Conservation (phyloP, 2,888 invertebrate genomes). For the Athetis lepigone region DNA sequence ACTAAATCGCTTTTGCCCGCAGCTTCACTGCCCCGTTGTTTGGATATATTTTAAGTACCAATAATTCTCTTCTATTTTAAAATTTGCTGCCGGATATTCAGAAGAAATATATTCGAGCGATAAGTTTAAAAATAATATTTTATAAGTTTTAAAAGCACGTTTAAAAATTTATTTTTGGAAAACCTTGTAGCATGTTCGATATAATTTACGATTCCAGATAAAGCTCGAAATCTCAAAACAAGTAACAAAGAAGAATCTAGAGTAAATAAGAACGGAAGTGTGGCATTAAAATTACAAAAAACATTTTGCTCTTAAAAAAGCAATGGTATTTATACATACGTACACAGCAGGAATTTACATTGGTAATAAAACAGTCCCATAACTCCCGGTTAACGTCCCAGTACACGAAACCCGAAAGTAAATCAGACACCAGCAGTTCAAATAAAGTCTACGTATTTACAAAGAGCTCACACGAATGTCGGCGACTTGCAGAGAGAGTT, state of each 20-base stretch:
- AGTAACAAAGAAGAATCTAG: constrained; percentile 17
- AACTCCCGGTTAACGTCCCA: constrained; percentile 64
- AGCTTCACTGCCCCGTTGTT: constrained; percentile 33
- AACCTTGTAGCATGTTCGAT: constrained; percentile 31
- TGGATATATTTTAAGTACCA: constrained; percentile 27
- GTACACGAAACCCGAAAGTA: constrained; percentile 72
- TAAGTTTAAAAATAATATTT: constrained; percentile 40
- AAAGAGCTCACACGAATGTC: constrained; percentile 76
- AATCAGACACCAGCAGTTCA: constrained; percentile 73
- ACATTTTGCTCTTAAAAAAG: constrained; percentile 43
- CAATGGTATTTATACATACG: constrained; percentile 46
- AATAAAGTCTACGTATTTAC: constrained; percentile 78
- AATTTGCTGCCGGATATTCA: constrained; percentile 15
- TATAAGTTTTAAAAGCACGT: constrained; percentile 20
- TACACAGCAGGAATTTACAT: constrained; percentile 63
- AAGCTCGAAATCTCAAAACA: constrained; percentile 25
- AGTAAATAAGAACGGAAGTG: constrained; percentile 24
- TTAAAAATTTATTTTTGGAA: constrained; percentile 15
- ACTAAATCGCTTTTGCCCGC: constrained; percentile 52
- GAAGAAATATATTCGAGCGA: constrained; percentile 14
- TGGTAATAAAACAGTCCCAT: constrained; percentile 66
- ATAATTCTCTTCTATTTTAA: constrained; percentile 16
- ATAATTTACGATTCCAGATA: constrained; percentile 51
- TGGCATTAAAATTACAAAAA: constrained; percentile 34
- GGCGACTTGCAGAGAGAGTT: constrained; percentile 74